phyloP scores from a whole-genome alignment of 2,797 vertebrate genomes.

The Naso thynnoides region DNA sequence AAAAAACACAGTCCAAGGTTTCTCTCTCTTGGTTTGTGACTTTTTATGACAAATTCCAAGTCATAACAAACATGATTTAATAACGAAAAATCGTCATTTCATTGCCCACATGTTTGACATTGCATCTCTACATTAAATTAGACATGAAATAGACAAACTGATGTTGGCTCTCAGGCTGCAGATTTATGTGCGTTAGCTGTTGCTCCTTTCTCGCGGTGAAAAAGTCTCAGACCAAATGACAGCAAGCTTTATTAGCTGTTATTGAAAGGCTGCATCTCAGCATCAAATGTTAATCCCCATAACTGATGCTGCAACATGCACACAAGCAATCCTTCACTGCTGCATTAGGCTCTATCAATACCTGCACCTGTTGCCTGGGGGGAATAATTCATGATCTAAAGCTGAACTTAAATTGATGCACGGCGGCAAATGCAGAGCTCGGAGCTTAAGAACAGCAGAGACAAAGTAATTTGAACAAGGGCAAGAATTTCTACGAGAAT shows the following conservation, averaged over 20 bases:
- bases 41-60: slow-evolving; percentile 19
- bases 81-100: neutral
- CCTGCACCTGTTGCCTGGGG: slow-evolving; percentile 12
- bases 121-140: slow-evolving; percentile 3
- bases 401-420: slow-evolving; percentile 36
- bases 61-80: slow-evolving; percentile 8
- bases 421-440: slow-evolving; percentile 5
- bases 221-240: slow-evolving; percentile 35
- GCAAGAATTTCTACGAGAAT: too few relatives aligned
- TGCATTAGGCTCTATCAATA: slow-evolving; percentile 63
- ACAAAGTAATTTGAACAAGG: neutral
- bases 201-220: neutral
- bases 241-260: slow-evolving; percentile 24
- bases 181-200: neutral
- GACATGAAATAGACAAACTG: neutral
- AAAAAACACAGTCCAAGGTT: neutral
- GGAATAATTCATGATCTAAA: slow-evolving; percentile 60
- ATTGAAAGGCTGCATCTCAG: slow-evolving; percentile 40
- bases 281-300: slow-evolving; percentile 59
- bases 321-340: slow-evolving; percentile 56
- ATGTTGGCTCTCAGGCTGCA: neutral
- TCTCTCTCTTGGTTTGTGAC: slow-evolving; percentile 4
- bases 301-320: slow-evolving; percentile 62
- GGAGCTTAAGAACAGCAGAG: neutral
- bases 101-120: neutral